Evolutionary conservation across 2,888 invertebrate genomes (phyloP), one percentile per base, ranked within the genome.

Genomic region (Cataglyphis albicans): DNA sequence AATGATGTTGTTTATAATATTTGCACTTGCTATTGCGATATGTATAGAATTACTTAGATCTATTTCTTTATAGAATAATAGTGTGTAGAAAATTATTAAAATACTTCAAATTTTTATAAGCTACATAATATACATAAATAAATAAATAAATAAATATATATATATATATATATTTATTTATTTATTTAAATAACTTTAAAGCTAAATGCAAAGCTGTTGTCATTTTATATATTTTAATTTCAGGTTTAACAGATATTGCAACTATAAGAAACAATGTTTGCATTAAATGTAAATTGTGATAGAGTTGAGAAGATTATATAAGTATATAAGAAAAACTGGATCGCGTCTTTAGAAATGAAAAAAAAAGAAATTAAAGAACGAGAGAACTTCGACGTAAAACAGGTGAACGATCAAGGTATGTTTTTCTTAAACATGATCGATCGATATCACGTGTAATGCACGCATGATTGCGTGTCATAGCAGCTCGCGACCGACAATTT

Each of bases 401-500:
- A 35, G 3, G 44, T 15, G 18, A 55, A 44, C 48, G 21, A 74
- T 63, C 44, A 41, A 44, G n/a, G 15, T 38, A 55, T 55, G 52
- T 76, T 12, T 76, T 38, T 76, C 21, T 64, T 38, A 38, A 74
- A 65, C 7, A 35, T 5, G 55, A 65, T 52, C 75, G 75, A 76
- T 76, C 75, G 67, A 76, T 76, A 76, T 76, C 75, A 75, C 65
- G 65, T 76, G 65, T 76, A 65, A 76, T 55, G n/a, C 38, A 76
- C 75, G 75, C 67, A 55, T 65, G 75, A 65, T 55, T 76, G 65
- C 75, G 52, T 64, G 75, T 75, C 75, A 12, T 3, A 18, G 63
- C 25, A 21, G 64, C 35, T 63, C 48, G 64, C 64, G 18, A 52
- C 48, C n/a, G n/a, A 15, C 52, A 35, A 32, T 52, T 48, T 48